These are phyloP conservation scores for Pyrocoelia pectoralis DNA, from an alignment of 2,888 invertebrate species.

Conservation along the genomic window DNA sequence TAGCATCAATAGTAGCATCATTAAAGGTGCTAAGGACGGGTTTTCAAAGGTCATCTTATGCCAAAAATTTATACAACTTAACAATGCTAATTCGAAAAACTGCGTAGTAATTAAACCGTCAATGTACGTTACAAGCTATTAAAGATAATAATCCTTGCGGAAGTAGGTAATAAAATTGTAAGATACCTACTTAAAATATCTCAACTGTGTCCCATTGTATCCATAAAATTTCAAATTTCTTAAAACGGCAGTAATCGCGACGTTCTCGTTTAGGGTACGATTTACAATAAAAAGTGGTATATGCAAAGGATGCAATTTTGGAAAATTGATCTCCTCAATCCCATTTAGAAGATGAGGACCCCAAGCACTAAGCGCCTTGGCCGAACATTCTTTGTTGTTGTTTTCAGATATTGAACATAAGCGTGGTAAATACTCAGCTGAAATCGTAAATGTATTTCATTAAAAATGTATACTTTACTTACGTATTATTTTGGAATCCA, in stretches of 20 bases:
- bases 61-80: too few relatives aligned
- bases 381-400: conserved; percentile 69
- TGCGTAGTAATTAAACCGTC: too few relatives aligned
- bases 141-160: too few relatives aligned
- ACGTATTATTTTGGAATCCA: neutral
- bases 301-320: conserved; percentile 73
- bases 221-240: conserved; percentile 72
- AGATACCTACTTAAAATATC: conserved; percentile 16
- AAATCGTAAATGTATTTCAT: conserved; percentile 37
- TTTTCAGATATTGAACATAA: conserved; percentile 70
- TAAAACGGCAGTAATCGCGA: conserved; percentile 72
- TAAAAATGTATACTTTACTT: neutral
- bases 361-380: conserved; percentile 67
- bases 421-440: conserved; percentile 72
- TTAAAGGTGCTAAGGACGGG: too few relatives aligned
- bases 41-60: too few relatives aligned
- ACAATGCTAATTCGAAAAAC: too few relatives aligned
- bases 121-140: too few relatives aligned
- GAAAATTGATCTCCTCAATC: conserved; percentile 73
- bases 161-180: neutral
- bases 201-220: neutral
- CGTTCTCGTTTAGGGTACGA: conserved; percentile 69
- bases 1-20: too few relatives aligned
- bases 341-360: conserved; percentile 68
- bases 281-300: conserved; percentile 74